Conservation (phyloP, 2,797 vertebrate genomes). For the Semaprochilodus insignis region DNA sequence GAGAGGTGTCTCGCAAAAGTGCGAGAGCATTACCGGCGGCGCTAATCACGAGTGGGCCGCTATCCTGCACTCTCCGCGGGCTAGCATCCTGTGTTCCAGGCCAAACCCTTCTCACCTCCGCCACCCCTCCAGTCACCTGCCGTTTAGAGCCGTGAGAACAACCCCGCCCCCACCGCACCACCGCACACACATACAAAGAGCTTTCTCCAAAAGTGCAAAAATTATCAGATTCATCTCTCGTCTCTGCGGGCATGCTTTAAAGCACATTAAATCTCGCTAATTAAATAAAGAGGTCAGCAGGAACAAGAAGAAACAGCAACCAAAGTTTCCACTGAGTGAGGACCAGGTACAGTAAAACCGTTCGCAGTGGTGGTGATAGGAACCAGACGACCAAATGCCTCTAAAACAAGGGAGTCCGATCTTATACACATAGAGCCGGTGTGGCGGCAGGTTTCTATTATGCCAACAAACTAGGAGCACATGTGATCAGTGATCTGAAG, state of each 20-base stretch:
- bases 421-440: too few relatives aligned
- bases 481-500: too few relatives aligned
- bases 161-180: background rate
- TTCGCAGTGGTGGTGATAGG: background rate
- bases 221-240: conserved; percentile 57
- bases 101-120: conserved; percentile 51
- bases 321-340: background rate
- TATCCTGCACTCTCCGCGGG: conserved; percentile 56
- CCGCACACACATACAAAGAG: conserved; percentile 3
- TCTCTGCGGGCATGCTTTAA: conserved; percentile 56
- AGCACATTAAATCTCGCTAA: conserved; percentile 64
- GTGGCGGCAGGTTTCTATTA: too few relatives aligned
- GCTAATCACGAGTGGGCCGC: conserved; percentile 56
- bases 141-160: conserved; percentile 45
- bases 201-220: conserved; percentile 54
- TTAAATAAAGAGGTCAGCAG: conserved; percentile 69
- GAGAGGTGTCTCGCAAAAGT: conserved; percentile 66
- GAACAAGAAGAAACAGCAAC: conserved; percentile 9
- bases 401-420: too few relatives aligned
- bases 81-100: conserved; percentile 50
- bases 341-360: background rate
- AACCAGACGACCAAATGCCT: too few relatives aligned
- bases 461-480: too few relatives aligned
- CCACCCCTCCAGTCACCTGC: conserved; percentile 51
- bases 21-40: conserved; percentile 56